phyloP scores from a whole-genome alignment of 1,140 invertebrate genomes.

The Octopus bimaculoides region DNA sequence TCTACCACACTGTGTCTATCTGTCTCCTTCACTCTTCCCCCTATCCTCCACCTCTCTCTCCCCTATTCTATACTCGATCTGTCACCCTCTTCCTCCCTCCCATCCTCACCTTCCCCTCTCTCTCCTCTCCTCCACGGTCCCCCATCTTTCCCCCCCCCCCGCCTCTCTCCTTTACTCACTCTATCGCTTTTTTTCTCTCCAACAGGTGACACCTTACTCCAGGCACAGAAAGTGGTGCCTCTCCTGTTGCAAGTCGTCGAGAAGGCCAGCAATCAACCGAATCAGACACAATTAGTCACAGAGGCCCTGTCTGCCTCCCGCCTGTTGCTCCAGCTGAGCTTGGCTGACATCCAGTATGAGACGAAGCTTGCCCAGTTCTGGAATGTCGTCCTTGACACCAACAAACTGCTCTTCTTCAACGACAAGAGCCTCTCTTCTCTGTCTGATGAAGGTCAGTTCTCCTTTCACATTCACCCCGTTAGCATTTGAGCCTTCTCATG shows the following conservation, averaged over 20 bases:
- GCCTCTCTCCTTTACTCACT: not conserved
- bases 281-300: conserved; percentile 65
- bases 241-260: conserved; percentile 69
- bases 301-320: conserved; percentile 78
- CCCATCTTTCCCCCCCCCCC: too few species aligned
- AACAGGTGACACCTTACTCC: conserved; percentile 58
- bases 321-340: conserved; percentile 69
- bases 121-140: too few species aligned
- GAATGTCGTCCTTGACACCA: conserved; percentile 69
- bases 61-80: too few species aligned
- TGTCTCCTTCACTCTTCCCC: conserved; percentile 3
- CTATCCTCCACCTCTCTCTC: not conserved
- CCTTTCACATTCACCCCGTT: not conserved
- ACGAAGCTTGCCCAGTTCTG: conserved; percentile 65
- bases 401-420: conserved; percentile 65
- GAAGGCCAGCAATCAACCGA: conserved; percentile 68
- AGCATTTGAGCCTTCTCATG: too few species aligned
- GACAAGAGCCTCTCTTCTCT: conserved; percentile 76
- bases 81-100: too few species aligned
- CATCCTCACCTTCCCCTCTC: too few species aligned
- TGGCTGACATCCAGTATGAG: conserved; percentile 58
- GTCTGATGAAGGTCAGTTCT: conserved; percentile 66
- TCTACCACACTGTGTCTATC: not conserved
- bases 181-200: not conserved
- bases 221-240: conserved; percentile 62